Conservation (phyloP, 2,113 vertebrate genomes). For the Chamaea fasciata region DNA sequence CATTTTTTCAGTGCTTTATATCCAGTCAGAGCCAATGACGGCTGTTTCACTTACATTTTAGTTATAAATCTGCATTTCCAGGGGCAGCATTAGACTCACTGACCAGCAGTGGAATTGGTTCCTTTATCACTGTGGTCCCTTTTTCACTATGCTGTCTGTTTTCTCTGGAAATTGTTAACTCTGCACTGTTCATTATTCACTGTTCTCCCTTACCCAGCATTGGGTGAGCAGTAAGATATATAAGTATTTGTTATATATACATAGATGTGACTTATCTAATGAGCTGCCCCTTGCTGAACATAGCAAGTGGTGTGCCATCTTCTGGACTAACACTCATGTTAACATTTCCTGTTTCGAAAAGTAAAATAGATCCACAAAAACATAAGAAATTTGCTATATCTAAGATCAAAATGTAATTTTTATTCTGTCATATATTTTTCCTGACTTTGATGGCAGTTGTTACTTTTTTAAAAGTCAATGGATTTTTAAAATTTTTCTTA, state of each 20-base stretch:
- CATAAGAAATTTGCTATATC: not conserved
- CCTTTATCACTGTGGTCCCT: not conserved
- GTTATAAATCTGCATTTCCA: not conserved
- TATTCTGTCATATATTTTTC: not conserved
- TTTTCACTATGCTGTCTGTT: not conserved
- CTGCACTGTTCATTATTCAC: not conserved
- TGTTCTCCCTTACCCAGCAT: not conserved
- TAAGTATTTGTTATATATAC: not conserved
- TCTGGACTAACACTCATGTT: not conserved
- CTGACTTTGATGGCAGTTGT: not conserved
- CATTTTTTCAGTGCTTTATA: not conserved
- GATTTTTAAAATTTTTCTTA: not conserved
- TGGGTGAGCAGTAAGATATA: not conserved
- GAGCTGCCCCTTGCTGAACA: not conserved
- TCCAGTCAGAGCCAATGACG: not conserved
- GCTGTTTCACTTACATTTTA: not conserved
- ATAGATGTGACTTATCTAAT: not conserved
- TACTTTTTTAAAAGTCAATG: not conserved
- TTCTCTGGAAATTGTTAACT: not conserved
- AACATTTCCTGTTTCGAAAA: not conserved
- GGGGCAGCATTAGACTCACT: not conserved
- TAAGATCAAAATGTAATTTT: not conserved
- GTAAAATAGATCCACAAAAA: not conserved
- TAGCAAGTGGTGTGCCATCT: not conserved
- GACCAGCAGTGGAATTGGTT: not conserved